Percentiles rank a stretch among this genome's conserved stretches.
These are phyloP conservation scores for Epizoanthus illoricatus DNA, from an alignment of 92 coral and sea anemone species.

Conservation along the genomic window DNA sequence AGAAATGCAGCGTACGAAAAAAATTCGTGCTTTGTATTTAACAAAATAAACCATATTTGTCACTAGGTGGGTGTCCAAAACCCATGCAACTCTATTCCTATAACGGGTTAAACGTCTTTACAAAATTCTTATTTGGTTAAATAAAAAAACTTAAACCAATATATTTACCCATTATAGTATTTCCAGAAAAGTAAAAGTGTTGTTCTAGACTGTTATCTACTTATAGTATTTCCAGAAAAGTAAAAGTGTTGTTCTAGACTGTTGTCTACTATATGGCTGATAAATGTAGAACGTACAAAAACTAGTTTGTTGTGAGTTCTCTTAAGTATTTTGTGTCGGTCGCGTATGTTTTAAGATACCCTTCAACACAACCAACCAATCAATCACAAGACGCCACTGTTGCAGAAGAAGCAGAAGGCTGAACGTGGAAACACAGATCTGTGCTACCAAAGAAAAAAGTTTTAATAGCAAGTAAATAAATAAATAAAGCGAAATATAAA, in stretches of 20 bases:
- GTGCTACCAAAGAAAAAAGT: no score
- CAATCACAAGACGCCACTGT: no score
- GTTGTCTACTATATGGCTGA: no score
- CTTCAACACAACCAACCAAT: no score
- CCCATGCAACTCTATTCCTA: not conserved
- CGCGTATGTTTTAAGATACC: not conserved
- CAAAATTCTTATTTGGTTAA: not conserved
- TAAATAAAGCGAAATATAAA: not conserved
- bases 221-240: no score
- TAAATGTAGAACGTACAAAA: no score
- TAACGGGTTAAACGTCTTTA: not conserved
- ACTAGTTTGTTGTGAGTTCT: not conserved
- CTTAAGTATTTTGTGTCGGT: not conserved
- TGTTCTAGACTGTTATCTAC: no score
- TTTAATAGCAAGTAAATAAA: not conserved
- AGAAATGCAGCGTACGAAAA: not conserved
- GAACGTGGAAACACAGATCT: no score
- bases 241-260: not conserved
- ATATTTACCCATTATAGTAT: not conserved
- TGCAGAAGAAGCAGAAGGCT: not conserved
- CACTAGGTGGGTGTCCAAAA: not conserved
- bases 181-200: not conserved
- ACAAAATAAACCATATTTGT: not conserved
- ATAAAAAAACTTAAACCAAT: not conserved
- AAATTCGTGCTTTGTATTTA: not conserved